Percentiles rank a stretch among this genome's conserved stretches.
Conservation (phyloP, 2,113 vertebrate species). For the Halichoeres trimaculatus region DNA sequence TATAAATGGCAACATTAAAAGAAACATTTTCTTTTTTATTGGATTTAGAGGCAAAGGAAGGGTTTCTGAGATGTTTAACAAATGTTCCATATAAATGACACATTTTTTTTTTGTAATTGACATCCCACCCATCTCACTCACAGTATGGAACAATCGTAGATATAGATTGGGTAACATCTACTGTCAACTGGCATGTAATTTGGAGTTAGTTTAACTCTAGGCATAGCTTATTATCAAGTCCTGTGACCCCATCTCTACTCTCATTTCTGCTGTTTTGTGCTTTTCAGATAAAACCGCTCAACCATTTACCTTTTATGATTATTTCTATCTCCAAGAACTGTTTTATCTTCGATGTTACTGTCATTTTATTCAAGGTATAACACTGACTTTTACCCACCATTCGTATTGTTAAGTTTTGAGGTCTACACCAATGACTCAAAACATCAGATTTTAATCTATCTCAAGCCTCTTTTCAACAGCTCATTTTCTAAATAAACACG, state of each 20-base stretch:
- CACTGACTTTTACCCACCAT: neutral
- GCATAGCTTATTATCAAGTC: neutral
- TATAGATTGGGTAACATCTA: neutral
- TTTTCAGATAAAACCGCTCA: slow-evolving; percentile 3
- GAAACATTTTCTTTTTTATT: too few relatives aligned
- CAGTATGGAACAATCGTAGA: neutral
- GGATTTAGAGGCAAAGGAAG: too few relatives aligned
- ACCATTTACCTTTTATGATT: neutral
- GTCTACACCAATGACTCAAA: neutral
- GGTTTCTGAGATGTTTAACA: too few relatives aligned
- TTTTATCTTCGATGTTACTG: slow-evolving; percentile 5
- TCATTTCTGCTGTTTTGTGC: neutral
- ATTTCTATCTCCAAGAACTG: neutral
- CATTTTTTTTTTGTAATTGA: neutral
- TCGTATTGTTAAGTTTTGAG: neutral
- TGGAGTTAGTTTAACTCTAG: slow-evolving; percentile 18
- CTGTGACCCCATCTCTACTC: neutral
- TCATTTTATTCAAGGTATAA: neutral
- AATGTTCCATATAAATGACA: too few relatives aligned
- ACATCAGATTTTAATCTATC: neutral
- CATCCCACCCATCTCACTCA: neutral
- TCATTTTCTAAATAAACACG: neutral
- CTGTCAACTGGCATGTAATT: neutral
- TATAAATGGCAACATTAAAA: too few relatives aligned
- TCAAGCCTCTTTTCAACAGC: neutral